These are phyloP conservation scores for Acropora tenuis DNA, from an alignment of 64 coral and sea anemone species.

Conservation along the genomic window DNA sequence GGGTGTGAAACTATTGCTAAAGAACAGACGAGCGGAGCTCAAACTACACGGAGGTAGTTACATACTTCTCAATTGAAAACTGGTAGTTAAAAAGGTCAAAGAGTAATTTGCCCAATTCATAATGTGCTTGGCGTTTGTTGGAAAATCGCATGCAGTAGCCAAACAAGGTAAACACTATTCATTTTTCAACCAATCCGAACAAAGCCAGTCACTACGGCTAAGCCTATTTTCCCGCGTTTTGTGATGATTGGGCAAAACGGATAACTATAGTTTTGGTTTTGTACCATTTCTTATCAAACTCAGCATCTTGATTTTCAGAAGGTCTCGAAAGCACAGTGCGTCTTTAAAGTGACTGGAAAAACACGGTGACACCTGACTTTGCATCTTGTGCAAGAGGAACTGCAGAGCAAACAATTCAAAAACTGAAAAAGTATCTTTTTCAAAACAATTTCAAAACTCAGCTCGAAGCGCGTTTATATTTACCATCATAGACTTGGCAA, in stretches of 20 bases:
- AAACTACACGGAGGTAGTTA: not conserved
- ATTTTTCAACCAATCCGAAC: conserved; percentile 4
- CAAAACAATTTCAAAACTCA: not conserved
- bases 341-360: not conserved
- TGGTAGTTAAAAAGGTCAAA: not conserved
- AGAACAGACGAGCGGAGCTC: not conserved
- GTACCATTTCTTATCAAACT: not conserved
- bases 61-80: not conserved
- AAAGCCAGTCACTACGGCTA: not conserved
- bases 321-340: not conserved
- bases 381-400: not conserved
- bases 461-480: not conserved
- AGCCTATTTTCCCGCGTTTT: not conserved
- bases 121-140: not conserved
- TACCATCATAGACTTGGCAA: conserved; percentile 70
- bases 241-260: not conserved
- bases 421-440: not conserved
- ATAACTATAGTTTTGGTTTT: not conserved
- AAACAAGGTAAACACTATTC: not conserved
- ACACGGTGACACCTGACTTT: not conserved
- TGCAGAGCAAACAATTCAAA: not conserved
- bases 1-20: not conserved
- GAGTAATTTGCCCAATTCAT: not conserved
- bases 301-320: not conserved
- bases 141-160: not conserved